Evolutionary conservation across 1,140 invertebrate genomes (phyloP).

Genomic region (Drosophila kohkoa): DNA sequence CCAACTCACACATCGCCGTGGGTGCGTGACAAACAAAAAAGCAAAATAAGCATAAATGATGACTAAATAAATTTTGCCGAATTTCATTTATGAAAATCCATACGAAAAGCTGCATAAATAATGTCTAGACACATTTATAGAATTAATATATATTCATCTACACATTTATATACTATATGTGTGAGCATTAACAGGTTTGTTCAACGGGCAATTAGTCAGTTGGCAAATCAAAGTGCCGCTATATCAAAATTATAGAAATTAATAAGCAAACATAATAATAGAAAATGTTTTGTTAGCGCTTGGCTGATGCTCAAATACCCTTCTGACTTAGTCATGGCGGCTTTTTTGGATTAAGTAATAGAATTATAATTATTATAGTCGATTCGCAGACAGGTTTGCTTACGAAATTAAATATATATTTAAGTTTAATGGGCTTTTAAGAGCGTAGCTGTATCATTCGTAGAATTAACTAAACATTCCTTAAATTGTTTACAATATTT

Average conservation of each 20-base stretch:
- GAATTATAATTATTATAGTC: no score
- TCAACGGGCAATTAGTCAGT: slow-evolving; percentile 36
- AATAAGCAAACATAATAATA: slow-evolving; percentile 14
- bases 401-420: background rate
- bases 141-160: slow-evolving; percentile 31
- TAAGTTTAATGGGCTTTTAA: background rate
- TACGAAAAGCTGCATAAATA: slow-evolving; percentile 10
- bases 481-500: background rate
- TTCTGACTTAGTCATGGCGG: background rate
- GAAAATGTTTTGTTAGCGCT: slow-evolving; percentile 1
- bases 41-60: slow-evolving; percentile 23
- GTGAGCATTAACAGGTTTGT: slow-evolving; percentile 33
- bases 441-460: background rate
- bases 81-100: slow-evolving; percentile 35
- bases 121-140: slow-evolving; percentile 33
- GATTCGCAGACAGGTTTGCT: background rate
- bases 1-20: slow-evolving; percentile 28
- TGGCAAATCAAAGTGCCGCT: slow-evolving; percentile 31
- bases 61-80: slow-evolving; percentile 32
- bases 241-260: slow-evolving; percentile 18
- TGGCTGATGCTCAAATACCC: background rate
- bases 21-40: slow-evolving; percentile 44
- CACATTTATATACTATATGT: slow-evolving; percentile 16
- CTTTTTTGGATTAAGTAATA: background rate
- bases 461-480: background rate